phyloP scores from a whole-genome alignment of 2,113 vertebrate genomes.

The Myxocyprinus asiaticus region DNA sequence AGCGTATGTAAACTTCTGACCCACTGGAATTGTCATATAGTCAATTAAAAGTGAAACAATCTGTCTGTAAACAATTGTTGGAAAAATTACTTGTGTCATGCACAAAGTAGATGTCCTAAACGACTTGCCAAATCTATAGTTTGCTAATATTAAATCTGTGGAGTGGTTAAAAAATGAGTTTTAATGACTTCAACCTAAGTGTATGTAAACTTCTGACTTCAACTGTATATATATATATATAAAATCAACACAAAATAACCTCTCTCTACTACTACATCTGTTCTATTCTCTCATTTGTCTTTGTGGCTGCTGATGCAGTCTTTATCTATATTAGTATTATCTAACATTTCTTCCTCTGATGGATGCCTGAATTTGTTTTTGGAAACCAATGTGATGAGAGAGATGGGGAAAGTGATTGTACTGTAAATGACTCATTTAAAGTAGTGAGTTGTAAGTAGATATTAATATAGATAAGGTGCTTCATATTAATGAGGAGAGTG shows the following conservation, averaged over 20 bases:
- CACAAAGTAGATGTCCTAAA: too few relatives aligned
- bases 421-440: conserved; percentile 37
- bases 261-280: neutral
- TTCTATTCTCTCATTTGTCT: neutral
- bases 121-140: too few relatives aligned
- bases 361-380: conserved; percentile 18
- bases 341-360: neutral
- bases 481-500: conserved; percentile 34
- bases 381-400: neutral
- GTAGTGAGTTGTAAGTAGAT: conserved; percentile 44
- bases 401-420: conserved; percentile 30
- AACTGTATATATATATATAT: too few relatives aligned
- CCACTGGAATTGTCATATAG: too few relatives aligned
- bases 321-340: conserved; percentile 20
- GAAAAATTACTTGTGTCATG: too few relatives aligned
- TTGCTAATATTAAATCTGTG: too few relatives aligned
- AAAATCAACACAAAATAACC: neutral
- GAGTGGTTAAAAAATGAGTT: too few relatives aligned
- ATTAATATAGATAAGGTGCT: conserved; percentile 53
- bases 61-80: too few relatives aligned
- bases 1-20: too few relatives aligned
- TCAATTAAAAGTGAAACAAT: too few relatives aligned
- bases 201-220: too few relatives aligned
- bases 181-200: too few relatives aligned
- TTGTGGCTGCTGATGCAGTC: neutral